phyloP scores from a whole-genome alignment of 2,113 vertebrate species.

The Callopanchax toddi region DNA sequence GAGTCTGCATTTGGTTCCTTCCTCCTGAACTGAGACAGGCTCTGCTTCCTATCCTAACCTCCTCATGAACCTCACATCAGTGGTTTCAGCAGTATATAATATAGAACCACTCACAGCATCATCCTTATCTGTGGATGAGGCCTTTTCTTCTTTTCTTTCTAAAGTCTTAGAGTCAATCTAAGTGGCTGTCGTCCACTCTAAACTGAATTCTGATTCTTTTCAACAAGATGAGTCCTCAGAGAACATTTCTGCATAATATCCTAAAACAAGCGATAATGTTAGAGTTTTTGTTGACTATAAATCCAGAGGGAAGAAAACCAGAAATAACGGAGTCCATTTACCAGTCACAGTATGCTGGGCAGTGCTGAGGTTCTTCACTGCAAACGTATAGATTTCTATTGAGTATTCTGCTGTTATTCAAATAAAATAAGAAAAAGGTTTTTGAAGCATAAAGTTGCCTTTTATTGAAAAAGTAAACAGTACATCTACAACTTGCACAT shows the following conservation, averaged over 20 bases:
- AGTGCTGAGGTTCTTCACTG: background rate
- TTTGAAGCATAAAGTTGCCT: slow-evolving; percentile 14
- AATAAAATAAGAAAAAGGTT: slow-evolving; percentile 5
- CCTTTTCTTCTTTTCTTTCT: too few species aligned
- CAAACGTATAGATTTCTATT: background rate
- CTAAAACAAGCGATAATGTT: background rate
- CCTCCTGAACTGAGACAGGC: too few species aligned
- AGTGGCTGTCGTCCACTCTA: too few species aligned
- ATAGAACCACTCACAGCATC: too few species aligned
- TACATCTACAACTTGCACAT: slow-evolving; percentile 21
- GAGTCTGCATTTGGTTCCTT: too few species aligned
- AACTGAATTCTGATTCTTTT: background rate
- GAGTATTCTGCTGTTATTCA: background rate
- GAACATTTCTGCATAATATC: slow-evolving; percentile 19
- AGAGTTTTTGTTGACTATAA: background rate
- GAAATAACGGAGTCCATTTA: background rate
- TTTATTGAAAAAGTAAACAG: slow-evolving; percentile 55
- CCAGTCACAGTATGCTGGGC: background rate
- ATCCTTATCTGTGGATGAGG: too few species aligned
- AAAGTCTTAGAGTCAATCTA: too few species aligned
- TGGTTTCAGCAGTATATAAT: too few species aligned
- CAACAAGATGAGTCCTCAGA: slow-evolving; percentile 19
- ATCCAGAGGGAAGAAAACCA: background rate
- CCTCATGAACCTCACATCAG: too few species aligned
- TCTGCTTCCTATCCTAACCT: too few species aligned